Conservation (phyloP, 2,797 vertebrate species). For the Decapterus maruadsi region DNA sequence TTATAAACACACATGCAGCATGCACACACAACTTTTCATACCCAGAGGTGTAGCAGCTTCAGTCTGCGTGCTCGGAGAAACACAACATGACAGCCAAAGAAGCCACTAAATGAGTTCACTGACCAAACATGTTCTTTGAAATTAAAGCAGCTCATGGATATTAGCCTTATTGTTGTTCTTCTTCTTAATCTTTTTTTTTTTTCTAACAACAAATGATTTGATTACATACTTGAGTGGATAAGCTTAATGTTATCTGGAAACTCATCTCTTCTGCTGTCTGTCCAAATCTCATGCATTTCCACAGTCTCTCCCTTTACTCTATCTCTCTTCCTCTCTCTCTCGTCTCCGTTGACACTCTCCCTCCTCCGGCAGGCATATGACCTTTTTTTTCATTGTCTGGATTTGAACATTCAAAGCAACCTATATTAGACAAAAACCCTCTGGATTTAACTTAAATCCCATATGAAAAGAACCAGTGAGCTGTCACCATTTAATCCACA, state of each 20-base stretch:
- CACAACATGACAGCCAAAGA: constrained; percentile 55
- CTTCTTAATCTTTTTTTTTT: constrained; percentile 15
- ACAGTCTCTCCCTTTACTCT: constrained; percentile 33
- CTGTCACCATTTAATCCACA: constrained; percentile 76
- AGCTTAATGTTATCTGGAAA: constrained; percentile 64
- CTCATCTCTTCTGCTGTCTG: constrained; percentile 72
- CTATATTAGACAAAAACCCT: constrained; percentile 58
- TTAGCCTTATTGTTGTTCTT: constrained; percentile 55
- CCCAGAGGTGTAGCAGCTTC: constrained; percentile 35
- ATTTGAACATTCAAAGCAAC: constrained; percentile 68
- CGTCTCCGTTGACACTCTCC: constrained; percentile 8
- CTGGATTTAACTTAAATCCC: constrained; percentile 76
- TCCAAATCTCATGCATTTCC: constrained; percentile 55
- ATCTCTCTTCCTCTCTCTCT: constrained; percentile 2
- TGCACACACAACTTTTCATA: constrained; percentile 1
- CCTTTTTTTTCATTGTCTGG: constrained; percentile 24
- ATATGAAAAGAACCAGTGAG: constrained; percentile 76
- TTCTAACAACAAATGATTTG: constrained; percentile 64
- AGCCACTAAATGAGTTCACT: constrained; percentile 47
- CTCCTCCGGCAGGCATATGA: constrained; percentile 26
- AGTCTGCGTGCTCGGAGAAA: constrained; percentile 31
- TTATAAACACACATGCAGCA: constrained; percentile 14
- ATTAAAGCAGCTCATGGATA: constrained; percentile 61
- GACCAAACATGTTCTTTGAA: constrained; percentile 51
- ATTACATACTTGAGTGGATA: constrained; percentile 78